Evolutionary conservation across 2,888 invertebrate genomes (phyloP).

Genomic region (Petrolisthes cinctipes): DNA sequence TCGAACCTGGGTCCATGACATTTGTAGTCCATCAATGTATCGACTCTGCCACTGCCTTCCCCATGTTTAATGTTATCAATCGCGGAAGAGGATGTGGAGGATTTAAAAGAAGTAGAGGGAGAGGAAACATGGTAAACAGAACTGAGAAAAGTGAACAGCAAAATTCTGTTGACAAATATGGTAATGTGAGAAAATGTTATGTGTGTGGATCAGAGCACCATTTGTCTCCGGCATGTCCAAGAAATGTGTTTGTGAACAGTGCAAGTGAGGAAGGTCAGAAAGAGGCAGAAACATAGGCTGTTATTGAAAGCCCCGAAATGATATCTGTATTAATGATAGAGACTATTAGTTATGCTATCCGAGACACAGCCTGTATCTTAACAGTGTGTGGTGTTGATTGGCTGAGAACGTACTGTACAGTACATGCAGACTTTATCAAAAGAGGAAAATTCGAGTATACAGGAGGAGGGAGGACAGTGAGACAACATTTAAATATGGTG

Average conservation of each 20-base stretch:
- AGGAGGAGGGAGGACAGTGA: too few relatives aligned
- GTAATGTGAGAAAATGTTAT: conserved; percentile 19
- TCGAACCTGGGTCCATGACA: too few relatives aligned
- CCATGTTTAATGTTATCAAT: background rate
- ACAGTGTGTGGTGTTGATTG: background rate
- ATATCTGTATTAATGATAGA: conserved; percentile 21
- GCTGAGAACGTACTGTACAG: background rate
- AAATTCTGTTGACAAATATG: background rate
- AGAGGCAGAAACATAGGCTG: conserved; percentile 21
- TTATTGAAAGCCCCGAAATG: conserved; percentile 16
- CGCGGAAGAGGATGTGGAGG: background rate
- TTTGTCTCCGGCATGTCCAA: too few relatives aligned
- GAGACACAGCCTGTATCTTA: conserved; percentile 12
- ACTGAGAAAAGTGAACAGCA: background rate
- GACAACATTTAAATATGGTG: too few relatives aligned
- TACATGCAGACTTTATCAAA: too few relatives aligned
- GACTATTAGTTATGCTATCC: conserved; percentile 23
- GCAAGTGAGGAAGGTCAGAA: conserved; percentile 25
- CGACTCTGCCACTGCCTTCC: too few relatives aligned
- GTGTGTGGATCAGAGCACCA: too few relatives aligned
- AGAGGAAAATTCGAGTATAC: too few relatives aligned
- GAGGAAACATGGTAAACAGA: background rate
- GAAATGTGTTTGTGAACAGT: conserved; percentile 14
- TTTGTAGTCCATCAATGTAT: too few relatives aligned
- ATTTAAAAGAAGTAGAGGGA: background rate